Conservation (phyloP, 2,113 vertebrate species). For the Odontophorus gujanensis region DNA sequence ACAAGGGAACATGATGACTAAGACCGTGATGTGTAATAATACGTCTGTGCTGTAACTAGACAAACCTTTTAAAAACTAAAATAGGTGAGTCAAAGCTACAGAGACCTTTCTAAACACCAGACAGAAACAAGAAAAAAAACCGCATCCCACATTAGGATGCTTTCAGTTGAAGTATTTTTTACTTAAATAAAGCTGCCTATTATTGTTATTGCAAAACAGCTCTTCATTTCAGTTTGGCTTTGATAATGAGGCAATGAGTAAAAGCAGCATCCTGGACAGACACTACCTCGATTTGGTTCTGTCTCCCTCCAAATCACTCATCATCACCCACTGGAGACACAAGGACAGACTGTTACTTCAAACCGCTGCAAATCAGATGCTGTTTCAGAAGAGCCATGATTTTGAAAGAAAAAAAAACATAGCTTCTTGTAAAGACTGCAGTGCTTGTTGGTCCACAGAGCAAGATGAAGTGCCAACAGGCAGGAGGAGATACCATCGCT, state of each 20-base stretch:
- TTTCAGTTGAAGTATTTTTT: constrained; percentile 72
- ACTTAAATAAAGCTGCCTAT: constrained; percentile 74
- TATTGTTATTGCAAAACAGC: constrained; percentile 71
- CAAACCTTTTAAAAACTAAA: constrained; percentile 71
- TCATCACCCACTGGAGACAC: background rate
- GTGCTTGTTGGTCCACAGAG: background rate
- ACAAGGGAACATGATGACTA: constrained; percentile 68
- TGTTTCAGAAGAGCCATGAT: background rate
- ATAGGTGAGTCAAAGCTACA: constrained; percentile 75
- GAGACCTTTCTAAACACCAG: constrained; percentile 65
- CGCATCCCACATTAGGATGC: constrained; percentile 59
- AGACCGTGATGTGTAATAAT: constrained; percentile 68
- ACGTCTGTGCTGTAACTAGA: constrained; percentile 72
- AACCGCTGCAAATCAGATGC: background rate
- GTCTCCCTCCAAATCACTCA: constrained; percentile 53
- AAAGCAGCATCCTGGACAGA: constrained; percentile 47
- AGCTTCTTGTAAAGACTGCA: background rate
- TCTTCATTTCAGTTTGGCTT: constrained; percentile 43
- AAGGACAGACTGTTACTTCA: background rate
- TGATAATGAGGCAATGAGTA: constrained; percentile 44
- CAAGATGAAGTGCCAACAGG: background rate
- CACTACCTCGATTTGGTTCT: constrained; percentile 52
- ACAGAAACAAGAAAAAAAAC: constrained; percentile 55
- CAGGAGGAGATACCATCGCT: accelerated
- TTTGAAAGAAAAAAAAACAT: background rate